Evolutionary conservation across 2,113 vertebrate species (phyloP).

Genomic region (Etia nguti): DNA sequence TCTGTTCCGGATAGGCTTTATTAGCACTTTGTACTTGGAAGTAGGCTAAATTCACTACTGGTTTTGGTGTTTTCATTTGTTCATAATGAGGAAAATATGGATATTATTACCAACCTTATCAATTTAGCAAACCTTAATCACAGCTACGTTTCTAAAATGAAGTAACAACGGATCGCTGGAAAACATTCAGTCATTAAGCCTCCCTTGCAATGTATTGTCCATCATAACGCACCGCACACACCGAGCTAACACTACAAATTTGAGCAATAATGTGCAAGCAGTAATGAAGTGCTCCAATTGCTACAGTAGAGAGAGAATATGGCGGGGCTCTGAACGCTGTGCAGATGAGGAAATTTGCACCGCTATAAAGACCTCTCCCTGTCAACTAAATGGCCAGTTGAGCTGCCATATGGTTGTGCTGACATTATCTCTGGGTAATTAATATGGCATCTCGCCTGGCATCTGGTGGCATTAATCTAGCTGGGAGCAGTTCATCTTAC

Average conservation of each 20-base stretch:
- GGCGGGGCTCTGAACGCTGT: background rate
- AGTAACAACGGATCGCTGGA: background rate
- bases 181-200: background rate
- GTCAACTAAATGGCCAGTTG: conserved; percentile 76
- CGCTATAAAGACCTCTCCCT: conserved; percentile 72
- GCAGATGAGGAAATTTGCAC: conserved; percentile 45
- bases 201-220: background rate
- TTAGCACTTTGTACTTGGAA: background rate
- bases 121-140: background rate
- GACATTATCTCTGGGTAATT: conserved; percentile 80
- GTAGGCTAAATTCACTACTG: background rate
- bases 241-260: background rate
- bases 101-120: background rate
- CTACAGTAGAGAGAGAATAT: conserved; percentile 25
- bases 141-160: background rate
- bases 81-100: background rate
- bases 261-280: background rate
- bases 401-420: conserved; percentile 76
- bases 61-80: background rate
- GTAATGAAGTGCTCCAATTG: background rate
- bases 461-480: conserved; percentile 80
- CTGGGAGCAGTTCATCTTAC: conserved; percentile 64
- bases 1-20: background rate
- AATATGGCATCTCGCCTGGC: conserved; percentile 79
- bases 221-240: background rate